These are phyloP conservation scores for Poeciliopsis paucimaculata DNA, from an alignment of 2,797 vertebrate species.

Conservation along the genomic window DNA sequence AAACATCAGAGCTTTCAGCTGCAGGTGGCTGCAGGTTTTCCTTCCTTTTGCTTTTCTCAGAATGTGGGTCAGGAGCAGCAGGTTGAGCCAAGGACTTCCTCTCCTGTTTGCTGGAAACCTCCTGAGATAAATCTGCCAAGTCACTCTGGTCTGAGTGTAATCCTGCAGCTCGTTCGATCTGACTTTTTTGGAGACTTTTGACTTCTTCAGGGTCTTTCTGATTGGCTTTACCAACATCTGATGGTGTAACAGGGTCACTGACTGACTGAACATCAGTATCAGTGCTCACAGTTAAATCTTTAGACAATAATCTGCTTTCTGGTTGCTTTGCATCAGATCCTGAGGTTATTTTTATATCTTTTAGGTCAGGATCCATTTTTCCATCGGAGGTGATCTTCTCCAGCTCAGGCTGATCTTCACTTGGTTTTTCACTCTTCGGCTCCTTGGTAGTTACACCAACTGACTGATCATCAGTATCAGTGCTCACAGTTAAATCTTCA, in stretches of 20 bases:
- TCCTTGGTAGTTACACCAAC: constrained; percentile 33
- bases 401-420: constrained; percentile 19
- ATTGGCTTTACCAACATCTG: constrained; percentile 13
- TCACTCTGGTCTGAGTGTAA: not conserved
- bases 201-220: constrained; percentile 14
- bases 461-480: not conserved
- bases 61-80: constrained; percentile 7
- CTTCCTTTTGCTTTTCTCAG: constrained; percentile 43
- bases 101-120: constrained; percentile 4
- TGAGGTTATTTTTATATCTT: not conserved
- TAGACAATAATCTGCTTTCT: not conserved
- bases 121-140: constrained; percentile 6
- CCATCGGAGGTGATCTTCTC: constrained; percentile 15
- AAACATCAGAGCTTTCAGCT: not conserved
- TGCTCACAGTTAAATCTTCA: constrained; percentile 11
- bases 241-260: not conserved
- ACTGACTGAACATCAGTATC: constrained; percentile 1
- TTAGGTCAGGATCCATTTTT: constrained; percentile 29
- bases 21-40: constrained; percentile 22
- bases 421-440: constrained; percentile 30
- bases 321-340: constrained; percentile 12
- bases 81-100: constrained; percentile 8
- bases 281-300: constrained; percentile 11
- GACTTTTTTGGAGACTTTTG: constrained; percentile 30
- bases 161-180: not conserved